Evolutionary conservation across 2,888 invertebrate genomes (phyloP).

Genomic region (Oasisia sp.): DNA sequence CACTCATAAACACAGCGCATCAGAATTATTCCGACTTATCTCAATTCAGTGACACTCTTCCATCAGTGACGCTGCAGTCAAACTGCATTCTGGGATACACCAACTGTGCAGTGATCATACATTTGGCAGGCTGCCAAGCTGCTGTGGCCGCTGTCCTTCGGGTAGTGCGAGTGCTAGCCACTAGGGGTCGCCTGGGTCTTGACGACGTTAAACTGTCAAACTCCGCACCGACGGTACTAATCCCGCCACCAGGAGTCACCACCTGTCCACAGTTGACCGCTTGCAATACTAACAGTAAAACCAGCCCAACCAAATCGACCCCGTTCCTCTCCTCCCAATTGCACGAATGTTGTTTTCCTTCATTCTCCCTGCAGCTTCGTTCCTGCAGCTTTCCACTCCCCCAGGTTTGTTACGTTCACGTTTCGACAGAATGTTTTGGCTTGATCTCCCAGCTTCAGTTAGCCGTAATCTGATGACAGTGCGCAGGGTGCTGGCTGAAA

Average conservation of each 20-base stretch:
- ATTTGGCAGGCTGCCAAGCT: conserved; percentile 1
- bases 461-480: neutral
- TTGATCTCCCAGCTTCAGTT: neutral
- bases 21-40: neutral
- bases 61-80: neutral
- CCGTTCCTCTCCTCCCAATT: neutral
- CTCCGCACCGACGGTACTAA: neutral
- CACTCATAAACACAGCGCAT: neutral
- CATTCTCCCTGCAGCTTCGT: neutral
- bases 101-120: neutral
- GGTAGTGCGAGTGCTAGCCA: neutral
- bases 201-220: neutral
- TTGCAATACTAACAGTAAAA: neutral
- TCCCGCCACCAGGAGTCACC: neutral
- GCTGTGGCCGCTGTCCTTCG: neutral
- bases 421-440: neutral
- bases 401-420: neutral
- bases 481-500: neutral
- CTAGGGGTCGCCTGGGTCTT: neutral
- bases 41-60: neutral
- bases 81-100: neutral
- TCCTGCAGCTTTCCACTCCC: neutral
- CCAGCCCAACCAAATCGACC: neutral
- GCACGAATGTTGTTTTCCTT: neutral
- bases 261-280: neutral